Base-by-base conservation (phyloP, 1,140 invertebrate genomes). In the Papilio dardanus region DNA sequence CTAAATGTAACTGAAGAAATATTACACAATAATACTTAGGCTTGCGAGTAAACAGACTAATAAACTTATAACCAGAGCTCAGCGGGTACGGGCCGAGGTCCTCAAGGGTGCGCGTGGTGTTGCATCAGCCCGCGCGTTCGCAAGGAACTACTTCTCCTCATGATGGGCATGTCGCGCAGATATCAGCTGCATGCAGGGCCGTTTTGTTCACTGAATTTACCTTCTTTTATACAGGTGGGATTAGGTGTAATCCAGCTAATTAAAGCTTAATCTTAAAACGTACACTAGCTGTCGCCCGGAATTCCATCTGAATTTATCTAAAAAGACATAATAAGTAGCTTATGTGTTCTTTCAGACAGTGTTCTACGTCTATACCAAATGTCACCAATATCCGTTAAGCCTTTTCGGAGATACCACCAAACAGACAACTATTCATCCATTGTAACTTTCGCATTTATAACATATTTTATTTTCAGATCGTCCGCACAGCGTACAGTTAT, bases 401-500 rank as follows among this genome's bases (percentile, higher is more conserved):
- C 7, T 33, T 37, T 10, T 8, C 35, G 35, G 7, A 8, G 35
- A 37, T 42, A 3, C 3, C 40, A 12, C 16, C n/a, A n/a, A n/a
- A n/a, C n/a, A n/a, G 40, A 46, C 14, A 10, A n/a, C 19, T 21
- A 6, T 54, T 8, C 4, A 21, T 54, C 46, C 0, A 46, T 6
- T 54, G n/a, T 19, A 54, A 21, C 1, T 21, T 21, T 21, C 42
- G 2, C 10, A 24, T 0, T 6, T 21, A 50, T 50, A 19, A 4
- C 8, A n/a, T 1, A 2, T 54, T 75, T 68, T 77, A 30, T 62
- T 88, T 88, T 30, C 88, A 92, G 90, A 85, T 90, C 8, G 76
- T 92, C 6, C 87, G 87, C 31, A 77, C 88, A 1, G 87, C 88
- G n/a, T 92, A 92, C 58, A 89, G 88, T 75, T 88, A 82, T 69